Percentiles rank a stretch among this genome's conserved stretches.
phyloP scores from a whole-genome alignment of 53 echinoderm and acorn worm species.

The Astropecten irregularis region DNA sequence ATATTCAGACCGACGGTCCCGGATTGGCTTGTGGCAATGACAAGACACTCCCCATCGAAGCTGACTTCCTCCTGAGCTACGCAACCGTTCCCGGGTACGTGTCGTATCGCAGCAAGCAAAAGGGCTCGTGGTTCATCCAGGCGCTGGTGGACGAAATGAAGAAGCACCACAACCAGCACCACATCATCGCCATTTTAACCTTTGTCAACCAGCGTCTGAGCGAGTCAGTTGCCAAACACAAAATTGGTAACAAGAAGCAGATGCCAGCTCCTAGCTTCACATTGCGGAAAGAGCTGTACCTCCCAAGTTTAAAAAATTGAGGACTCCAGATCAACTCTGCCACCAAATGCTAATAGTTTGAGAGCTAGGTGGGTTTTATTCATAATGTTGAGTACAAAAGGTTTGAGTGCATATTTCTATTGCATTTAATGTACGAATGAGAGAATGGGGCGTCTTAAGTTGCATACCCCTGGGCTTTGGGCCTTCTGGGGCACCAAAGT shows the following conservation, averaged over 20 bases:
- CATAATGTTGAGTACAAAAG: too few relatives aligned
- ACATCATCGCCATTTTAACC: constrained; percentile 67
- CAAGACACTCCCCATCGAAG: constrained; percentile 75
- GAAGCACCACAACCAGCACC: constrained; percentile 27
- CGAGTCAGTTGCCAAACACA: too few relatives aligned
- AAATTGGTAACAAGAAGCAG: constrained; percentile 43
- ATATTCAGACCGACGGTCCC: constrained; percentile 43
- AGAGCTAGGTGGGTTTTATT: too few relatives aligned
- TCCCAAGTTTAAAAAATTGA: too few relatives aligned
- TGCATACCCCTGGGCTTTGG: too few relatives aligned
- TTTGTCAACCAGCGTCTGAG: too few relatives aligned
- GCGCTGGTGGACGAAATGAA: constrained; percentile 56
- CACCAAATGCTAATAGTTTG: too few relatives aligned
- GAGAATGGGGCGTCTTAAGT: too few relatives aligned
- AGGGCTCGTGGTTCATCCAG: constrained; percentile 88
- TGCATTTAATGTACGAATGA: too few relatives aligned
- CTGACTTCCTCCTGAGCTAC: constrained; percentile 79
- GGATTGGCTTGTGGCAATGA: constrained; percentile 1
- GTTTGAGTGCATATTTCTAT: too few relatives aligned
- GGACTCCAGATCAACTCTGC: too few relatives aligned
- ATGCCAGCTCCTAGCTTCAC: constrained; percentile 66
- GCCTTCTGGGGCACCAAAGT: too few relatives aligned
- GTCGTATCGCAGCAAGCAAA: constrained; percentile 56
- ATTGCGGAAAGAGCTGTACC: constrained; percentile 63
- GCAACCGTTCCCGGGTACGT: constrained; percentile 85